Conservation (phyloP, 2,888 invertebrate genomes). For the Thera britannica region DNA sequence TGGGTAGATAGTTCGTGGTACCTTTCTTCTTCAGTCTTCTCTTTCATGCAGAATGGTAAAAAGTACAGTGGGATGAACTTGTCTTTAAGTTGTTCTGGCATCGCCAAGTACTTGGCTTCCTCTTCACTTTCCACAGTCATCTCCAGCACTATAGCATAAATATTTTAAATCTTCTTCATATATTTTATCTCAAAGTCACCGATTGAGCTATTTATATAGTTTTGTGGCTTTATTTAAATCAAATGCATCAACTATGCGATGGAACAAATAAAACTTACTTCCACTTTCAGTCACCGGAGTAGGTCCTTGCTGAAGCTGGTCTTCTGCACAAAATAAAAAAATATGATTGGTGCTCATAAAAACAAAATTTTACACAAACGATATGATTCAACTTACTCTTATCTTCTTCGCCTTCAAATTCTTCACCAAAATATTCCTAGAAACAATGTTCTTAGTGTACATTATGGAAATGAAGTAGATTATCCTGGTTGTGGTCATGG, state of each 20-base stretch:
- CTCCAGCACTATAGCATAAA: slow-evolving; percentile 52
- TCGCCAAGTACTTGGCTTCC: slow-evolving; percentile 56
- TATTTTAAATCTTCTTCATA: not conserved
- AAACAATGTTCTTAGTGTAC: slow-evolving; percentile 7
- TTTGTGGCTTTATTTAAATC: no score
- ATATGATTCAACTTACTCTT: slow-evolving; percentile 46
- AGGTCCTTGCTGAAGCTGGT: slow-evolving; percentile 55
- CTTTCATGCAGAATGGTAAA: slow-evolving; percentile 64
- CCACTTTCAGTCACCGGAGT: slow-evolving; percentile 63
- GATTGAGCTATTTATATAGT: no score
- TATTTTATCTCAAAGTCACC: no score
- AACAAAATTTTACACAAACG: not conserved
- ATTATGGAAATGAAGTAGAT: no score
- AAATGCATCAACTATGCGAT: no score
- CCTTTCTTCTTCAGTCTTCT: slow-evolving; percentile 56
- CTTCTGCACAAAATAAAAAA: slow-evolving; percentile 38
- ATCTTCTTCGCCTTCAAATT: slow-evolving; percentile 47
- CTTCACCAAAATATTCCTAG: slow-evolving; percentile 53
- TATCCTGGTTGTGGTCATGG: no score
- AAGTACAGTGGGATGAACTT: slow-evolving; percentile 68
- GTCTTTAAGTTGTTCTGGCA: slow-evolving; percentile 70
- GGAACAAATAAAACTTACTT: slow-evolving; percentile 45
- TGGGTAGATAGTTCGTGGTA: slow-evolving; percentile 27
- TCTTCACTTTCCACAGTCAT: slow-evolving; percentile 62
- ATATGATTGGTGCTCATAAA: not conserved